A percentile compares a stretch with the other conserved stretches of the same genome.
Evolutionary conservation across 30 jellyfish, hydroid and myxozoan genomes (phyloP).

Genomic region (Phacellophora camtschatica): DNA sequence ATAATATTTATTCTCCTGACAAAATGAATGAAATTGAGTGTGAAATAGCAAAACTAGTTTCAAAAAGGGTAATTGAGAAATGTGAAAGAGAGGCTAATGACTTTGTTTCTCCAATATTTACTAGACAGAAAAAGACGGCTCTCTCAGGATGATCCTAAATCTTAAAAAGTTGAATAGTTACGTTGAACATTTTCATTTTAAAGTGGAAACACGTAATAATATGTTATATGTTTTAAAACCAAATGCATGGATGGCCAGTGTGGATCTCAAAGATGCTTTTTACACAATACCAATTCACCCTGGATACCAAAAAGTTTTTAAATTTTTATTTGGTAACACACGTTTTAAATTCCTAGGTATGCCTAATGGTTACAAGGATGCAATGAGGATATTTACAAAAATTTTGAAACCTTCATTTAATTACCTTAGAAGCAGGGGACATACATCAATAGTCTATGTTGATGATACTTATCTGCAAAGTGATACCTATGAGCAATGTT

Average conservation of each 20-base stretch:
- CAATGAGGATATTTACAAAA: slow-evolving; percentile 12
- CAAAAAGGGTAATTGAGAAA: not conserved
- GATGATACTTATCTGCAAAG: slow-evolving; percentile 30
- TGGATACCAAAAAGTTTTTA: slow-evolving; percentile 18
- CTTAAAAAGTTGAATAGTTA: slow-evolving; percentile 12
- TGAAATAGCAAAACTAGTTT: not conserved
- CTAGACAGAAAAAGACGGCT: slow-evolving; percentile 41
- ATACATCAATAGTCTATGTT: not conserved
- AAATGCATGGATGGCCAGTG: slow-evolving; percentile 21
- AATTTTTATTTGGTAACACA: not conserved
- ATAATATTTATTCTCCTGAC: not conserved
- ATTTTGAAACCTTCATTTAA: slow-evolving; percentile 11
- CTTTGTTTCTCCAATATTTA: slow-evolving; percentile 9
- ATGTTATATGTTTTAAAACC: not conserved
- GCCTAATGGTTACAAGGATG: slow-evolving; percentile 32
- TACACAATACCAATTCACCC: slow-evolving; percentile 3
- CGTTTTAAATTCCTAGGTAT: slow-evolving; percentile 2
- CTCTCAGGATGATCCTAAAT: slow-evolving; percentile 43
- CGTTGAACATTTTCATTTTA: slow-evolving; percentile 35
- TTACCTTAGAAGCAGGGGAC: not conserved
- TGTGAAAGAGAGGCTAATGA: not conserved
- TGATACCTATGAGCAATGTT: not conserved
- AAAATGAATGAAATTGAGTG: not conserved
- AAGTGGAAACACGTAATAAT: slow-evolving; percentile 24
- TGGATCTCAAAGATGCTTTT: slow-evolving; percentile 49